Base-by-base conservation (phyloP, 1,140 invertebrate species). In the Chironomus striatipennis region DNA sequence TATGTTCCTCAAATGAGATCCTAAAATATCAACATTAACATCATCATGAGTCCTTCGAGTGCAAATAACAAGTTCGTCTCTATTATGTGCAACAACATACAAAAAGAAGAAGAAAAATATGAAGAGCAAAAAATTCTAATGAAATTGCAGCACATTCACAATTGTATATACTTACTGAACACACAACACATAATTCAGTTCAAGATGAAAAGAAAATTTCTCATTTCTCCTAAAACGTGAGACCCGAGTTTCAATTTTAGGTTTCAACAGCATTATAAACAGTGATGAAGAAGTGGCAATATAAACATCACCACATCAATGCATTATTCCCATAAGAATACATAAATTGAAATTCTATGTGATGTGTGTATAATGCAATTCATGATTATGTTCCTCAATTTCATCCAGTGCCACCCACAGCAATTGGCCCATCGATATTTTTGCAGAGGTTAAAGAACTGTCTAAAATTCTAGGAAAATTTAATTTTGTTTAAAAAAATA, bases 321-420 rank as follows among this genome's bases (percentile, higher is more conserved):
- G 24, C 24, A 34, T 34, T 57, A 57, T 57, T 57, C 47, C 47
- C 47, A 57, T 57, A 57, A 15, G 47, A 12, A 57, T 57, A 57
- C 47, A 57, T 15, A 57, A 57, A 57, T 57, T 57, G 47, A 57
- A 57, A 57, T 57, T 57, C 47, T 57, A n/a, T 57, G 47, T 57
- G 47, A 57, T 57, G 47, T 57, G 47, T 57, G 47, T 57, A n/a
- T 57, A 57, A 57, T 57, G 47, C 47, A 57, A 57, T 57, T 57
- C 47, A 57, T 57, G 47, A 57, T 57, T 57, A 57, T 57, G 8
- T 57, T 57, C 47, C 47, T 57, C n/a, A 57, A 12, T 57, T 57
- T 57, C 47, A n/a, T 10, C n/a, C 47, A 5, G 12, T 57, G 2
- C 12, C 15, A 57, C n/a, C 12, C n/a, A n/a, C n/a, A n/a, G n/a